Evolutionary conservation across 1,140 invertebrate genomes (phyloP).

Genomic region (Trypoxylus dichotomus): DNA sequence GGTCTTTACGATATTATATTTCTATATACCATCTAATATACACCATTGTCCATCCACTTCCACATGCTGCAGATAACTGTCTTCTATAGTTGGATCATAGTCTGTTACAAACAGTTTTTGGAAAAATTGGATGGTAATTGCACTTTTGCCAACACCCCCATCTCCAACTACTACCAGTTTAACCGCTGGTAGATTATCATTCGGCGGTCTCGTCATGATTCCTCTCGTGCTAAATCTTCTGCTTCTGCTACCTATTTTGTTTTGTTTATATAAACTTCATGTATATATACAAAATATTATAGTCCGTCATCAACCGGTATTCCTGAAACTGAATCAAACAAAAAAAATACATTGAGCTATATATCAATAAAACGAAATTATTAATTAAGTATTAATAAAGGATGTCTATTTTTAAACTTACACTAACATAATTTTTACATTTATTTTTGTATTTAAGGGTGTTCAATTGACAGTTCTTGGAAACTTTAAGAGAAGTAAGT

Average conservation of each 20-base stretch:
- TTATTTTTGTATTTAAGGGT: background rate
- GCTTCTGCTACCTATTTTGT: slow-evolving; percentile 37
- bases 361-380: background rate
- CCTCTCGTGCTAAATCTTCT: slow-evolving; percentile 39
- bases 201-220: slow-evolving; percentile 64
- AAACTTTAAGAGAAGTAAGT: too few relatives aligned
- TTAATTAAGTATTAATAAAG: background rate
- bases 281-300: slow-evolving; percentile 1
- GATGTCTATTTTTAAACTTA: slow-evolving; percentile 5
- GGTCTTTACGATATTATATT: slow-evolving; percentile 17
- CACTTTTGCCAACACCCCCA: slow-evolving; percentile 88
- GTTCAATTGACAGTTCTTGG: background rate
- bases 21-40: slow-evolving; percentile 78
- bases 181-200: slow-evolving; percentile 81
- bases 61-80: slow-evolving; percentile 88
- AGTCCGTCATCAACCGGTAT: slow-evolving; percentile 26
- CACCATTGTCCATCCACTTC: slow-evolving; percentile 92
- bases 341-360: background rate
- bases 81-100: slow-evolving; percentile 90
- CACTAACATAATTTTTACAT: slow-evolving; percentile 1
- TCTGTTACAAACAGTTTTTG: slow-evolving; percentile 87
- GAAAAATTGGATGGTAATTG: slow-evolving; percentile 88
- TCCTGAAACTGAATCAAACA: slow-evolving; percentile 17
- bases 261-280: slow-evolving; percentile 22
- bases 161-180: slow-evolving; percentile 90